A percentile compares a stretch with the other conserved stretches of the same genome.
These are phyloP conservation scores for Aegotheles bennettii DNA, from an alignment of 2,113 vertebrate genomes.

Conservation along the genomic window DNA sequence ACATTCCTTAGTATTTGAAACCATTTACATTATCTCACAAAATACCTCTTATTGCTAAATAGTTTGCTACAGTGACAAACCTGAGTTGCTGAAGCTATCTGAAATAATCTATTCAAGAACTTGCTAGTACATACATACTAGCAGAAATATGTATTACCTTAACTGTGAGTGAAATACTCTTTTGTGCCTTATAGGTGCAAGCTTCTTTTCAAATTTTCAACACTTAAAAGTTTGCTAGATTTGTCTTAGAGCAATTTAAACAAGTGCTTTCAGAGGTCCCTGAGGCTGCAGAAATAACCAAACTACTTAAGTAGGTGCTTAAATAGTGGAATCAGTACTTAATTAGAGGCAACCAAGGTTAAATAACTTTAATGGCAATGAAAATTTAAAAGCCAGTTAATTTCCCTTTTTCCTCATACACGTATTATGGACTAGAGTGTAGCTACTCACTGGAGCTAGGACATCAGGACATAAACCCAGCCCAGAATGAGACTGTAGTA, in stretches of 20 bases:
- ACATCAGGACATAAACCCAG: neutral
- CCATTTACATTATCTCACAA: neutral
- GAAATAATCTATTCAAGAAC: neutral
- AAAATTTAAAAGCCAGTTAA: neutral
- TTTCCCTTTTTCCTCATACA: neutral
- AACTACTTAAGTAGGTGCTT: neutral
- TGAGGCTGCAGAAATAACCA: neutral
- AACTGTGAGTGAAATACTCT: neutral
- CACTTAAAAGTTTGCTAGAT: neutral
- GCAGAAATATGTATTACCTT: neutral
- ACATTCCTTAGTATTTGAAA: neutral
- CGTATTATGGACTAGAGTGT: neutral
- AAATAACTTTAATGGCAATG: neutral
- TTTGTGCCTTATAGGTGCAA: neutral
- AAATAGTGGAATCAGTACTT: neutral
- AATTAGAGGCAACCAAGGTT: neutral
- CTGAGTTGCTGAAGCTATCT: neutral
- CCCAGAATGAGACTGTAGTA: neutral
- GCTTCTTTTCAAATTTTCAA: neutral
- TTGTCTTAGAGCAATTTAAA: neutral
- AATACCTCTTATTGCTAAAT: neutral
- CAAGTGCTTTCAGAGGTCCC: neutral
- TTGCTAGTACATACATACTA: fast-evolving
- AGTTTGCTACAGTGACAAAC: neutral
- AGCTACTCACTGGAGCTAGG: neutral